Percentiles rank a stretch among this genome's conserved stretches.
Evolutionary conservation across 2,797 vertebrate genomes (phyloP).

Genomic region (Sorex maritimensis): DNA sequence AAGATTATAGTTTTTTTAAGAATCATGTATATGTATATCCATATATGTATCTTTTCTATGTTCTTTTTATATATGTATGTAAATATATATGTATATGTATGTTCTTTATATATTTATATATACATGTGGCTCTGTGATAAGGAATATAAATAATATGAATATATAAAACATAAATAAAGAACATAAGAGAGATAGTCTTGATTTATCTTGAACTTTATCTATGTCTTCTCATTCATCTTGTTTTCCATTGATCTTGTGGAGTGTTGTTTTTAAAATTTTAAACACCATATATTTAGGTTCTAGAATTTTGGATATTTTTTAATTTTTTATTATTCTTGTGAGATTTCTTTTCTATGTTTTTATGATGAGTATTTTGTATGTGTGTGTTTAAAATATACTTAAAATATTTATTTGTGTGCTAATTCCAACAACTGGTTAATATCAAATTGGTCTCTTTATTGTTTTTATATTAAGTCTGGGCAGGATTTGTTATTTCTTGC

Average conservation of each 20-base stretch:
- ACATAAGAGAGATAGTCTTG: not conserved
- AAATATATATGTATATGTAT: too few species aligned
- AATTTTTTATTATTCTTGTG: not conserved
- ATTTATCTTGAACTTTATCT: not conserved
- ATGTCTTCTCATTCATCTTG: not conserved
- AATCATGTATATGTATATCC: too few species aligned
- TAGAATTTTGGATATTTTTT: not conserved
- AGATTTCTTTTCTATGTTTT: not conserved
- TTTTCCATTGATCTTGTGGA: slow-evolving; percentile 39
- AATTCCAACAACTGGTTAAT: not conserved
- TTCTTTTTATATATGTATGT: too few species aligned
- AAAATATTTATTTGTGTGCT: not conserved
- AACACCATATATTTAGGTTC: slow-evolving; percentile 4
- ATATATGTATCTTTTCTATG: too few species aligned
- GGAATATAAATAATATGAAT: too few species aligned
- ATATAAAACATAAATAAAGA: too few species aligned
- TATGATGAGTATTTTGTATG: not conserved
- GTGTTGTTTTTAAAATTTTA: not conserved
- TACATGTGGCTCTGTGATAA: too few species aligned
- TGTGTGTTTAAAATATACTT: not conserved
- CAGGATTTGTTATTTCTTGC: slow-evolving; percentile 25
- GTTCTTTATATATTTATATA: too few species aligned
- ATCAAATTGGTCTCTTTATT: not conserved
- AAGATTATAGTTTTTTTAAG: too few species aligned
- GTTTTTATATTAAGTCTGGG: not conserved